Evolutionary conservation across 2,113 vertebrate species (phyloP).

Genomic region (Nerophis ophidion): DNA sequence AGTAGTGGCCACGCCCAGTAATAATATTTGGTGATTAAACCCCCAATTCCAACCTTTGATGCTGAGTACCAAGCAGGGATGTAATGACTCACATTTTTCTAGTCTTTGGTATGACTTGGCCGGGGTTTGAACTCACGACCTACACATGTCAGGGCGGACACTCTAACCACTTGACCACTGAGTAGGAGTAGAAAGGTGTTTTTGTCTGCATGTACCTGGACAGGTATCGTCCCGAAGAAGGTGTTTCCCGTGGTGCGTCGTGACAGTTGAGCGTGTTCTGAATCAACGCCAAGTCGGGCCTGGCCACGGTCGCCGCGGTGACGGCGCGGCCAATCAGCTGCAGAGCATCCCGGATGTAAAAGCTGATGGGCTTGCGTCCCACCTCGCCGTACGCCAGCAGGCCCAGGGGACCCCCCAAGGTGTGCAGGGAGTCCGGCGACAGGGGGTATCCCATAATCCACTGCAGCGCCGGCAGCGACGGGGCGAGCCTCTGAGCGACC

Average conservation of each 20-base stretch:
- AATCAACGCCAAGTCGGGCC: slow-evolving; percentile 68
- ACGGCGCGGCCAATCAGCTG: slow-evolving; percentile 77
- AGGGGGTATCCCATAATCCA: slow-evolving; percentile 90
- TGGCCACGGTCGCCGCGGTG: slow-evolving; percentile 53
- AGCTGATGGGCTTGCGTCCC: slow-evolving; percentile 78
- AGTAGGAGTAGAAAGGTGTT: too few species aligned
- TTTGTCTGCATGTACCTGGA: slow-evolving; percentile 56
- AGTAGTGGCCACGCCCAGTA: too few species aligned
- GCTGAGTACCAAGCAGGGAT: too few species aligned
- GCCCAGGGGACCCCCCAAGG: slow-evolving; percentile 78
- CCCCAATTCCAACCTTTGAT: too few species aligned
- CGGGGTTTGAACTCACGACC: too few species aligned
- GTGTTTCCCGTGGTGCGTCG: slow-evolving; percentile 47
- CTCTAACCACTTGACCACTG: too few species aligned
- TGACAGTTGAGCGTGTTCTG: slow-evolving; percentile 76
- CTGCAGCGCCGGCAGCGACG: slow-evolving; percentile 71
- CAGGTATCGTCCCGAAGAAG: slow-evolving; percentile 76
- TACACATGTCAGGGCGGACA: too few species aligned
- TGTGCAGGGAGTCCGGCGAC: slow-evolving; percentile 76
- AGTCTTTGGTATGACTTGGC: too few species aligned
- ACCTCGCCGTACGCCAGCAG: slow-evolving; percentile 86
- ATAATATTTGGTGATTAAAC: too few species aligned
- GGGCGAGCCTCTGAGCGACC: slow-evolving; percentile 63
- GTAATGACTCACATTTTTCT: too few species aligned
- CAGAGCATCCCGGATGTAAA: slow-evolving; percentile 77